These are phyloP conservation scores for Dilophus febrilis DNA, from an alignment of 2,888 invertebrate species.

Conservation along the genomic window DNA sequence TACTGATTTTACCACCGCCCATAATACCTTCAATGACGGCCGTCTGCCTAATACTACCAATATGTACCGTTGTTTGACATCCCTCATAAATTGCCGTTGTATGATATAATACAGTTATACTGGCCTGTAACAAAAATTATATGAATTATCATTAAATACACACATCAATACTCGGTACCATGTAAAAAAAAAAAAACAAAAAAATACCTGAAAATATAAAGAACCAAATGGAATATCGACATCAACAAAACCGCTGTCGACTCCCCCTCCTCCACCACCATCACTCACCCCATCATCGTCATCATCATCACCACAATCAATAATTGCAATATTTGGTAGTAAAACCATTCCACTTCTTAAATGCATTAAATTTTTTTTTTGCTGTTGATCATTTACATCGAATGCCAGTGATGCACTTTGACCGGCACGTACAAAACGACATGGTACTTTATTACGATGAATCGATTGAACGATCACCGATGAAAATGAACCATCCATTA, in stretches of 20 bases:
- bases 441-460: constrained; percentile 83
- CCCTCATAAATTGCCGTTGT: constrained; percentile 67
- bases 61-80: constrained; percentile 85
- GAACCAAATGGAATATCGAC: constrained; percentile 37
- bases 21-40: constrained; percentile 70
- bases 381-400: too few species aligned
- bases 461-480: constrained; percentile 66
- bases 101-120: constrained; percentile 76
- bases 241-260: too few species aligned
- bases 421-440: constrained; percentile 71
- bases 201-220: constrained; percentile 41
- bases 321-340: constrained; percentile 34
- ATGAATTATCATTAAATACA: constrained; percentile 14
- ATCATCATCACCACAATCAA: constrained; percentile 20
- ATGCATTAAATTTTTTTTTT: constrained; percentile 32
- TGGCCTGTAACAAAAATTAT: constrained; percentile 47
- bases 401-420: constrained; percentile 71
- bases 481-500: constrained; percentile 61
- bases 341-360: constrained; percentile 76
- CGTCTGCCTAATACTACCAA: constrained; percentile 89
- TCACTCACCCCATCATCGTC: too few species aligned
- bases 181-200: too few species aligned
- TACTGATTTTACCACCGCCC: constrained; percentile 37
- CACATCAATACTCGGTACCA: too few species aligned
- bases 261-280: too few species aligned